Base-by-base conservation (phyloP, 2,113 vertebrate species). In the Morphnarchus princeps region DNA sequence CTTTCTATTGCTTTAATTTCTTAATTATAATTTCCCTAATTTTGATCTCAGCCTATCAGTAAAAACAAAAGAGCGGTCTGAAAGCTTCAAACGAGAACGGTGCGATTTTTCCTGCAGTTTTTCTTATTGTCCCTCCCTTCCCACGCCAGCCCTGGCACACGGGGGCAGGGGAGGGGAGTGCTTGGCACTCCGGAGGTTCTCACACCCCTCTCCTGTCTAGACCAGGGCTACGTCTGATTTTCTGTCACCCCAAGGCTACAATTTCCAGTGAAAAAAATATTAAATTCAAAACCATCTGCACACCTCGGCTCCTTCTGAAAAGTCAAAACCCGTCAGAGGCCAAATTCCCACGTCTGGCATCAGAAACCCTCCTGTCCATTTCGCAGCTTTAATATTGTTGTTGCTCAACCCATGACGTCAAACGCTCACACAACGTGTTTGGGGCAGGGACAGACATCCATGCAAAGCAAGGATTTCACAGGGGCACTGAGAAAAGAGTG, bases 121-220 rank as follows among this genome's bases (percentile, higher is more conserved):
- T 95, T 85, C 81, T 77, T 93, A 77, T 85, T 94, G 95, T 95
- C 92, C 95, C 74, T 96, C 40, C 62, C 95, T 96, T 96, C 96
- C 93, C 95, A 97, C 49, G 62, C 95, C 90, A 93, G 40, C 71
- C 50, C 74, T 93, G 82, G 85, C 2, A 0, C 84, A 88, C 8
- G 40, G 89, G 88, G 90, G 92, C 72, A 86, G 65, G 77, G 89
- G 52, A 97, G 89, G 87, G 93, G 90, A 91, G 78, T 11, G 62
- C 95, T 94, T 93, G 95, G 92, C 93, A 82, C 36, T 76, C 62
- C 8, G 32, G 58, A 94, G 50, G 52, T 96, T 97, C 96, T 97
- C 96, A 97, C 96, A 96, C 84, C 49, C 92, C 84, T 94, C 82
- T 93, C 54, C 91, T 88, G 96, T 96, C 96, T 97, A 96, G 96